These are phyloP conservation scores for Pammene aurita DNA, from an alignment of 2,888 invertebrate genomes.

Conservation along the genomic window DNA sequence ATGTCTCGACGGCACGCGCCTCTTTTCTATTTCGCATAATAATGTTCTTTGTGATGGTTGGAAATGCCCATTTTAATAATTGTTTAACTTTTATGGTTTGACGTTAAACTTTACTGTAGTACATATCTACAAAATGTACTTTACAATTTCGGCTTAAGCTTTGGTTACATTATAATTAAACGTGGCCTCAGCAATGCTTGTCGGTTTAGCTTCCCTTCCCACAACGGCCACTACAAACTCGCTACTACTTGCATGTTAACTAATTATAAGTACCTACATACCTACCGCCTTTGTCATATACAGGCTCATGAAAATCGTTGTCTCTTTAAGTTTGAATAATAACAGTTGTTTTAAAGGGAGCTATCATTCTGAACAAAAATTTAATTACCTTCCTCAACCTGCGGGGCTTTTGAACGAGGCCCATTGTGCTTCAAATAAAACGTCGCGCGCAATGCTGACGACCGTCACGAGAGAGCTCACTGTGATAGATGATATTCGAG, in stretches of 20 bases:
- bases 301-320: conserved; percentile 47
- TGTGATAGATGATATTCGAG: conserved; percentile 83
- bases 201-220: neutral
- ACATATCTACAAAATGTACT: conserved; percentile 3
- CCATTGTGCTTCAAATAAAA: conserved; percentile 78
- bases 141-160: neutral
- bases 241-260: conserved; percentile 1
- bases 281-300: conserved; percentile 49
- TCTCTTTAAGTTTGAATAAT: conserved; percentile 51
- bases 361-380: conserved; percentile 68
- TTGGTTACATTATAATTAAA: conserved; percentile 4
- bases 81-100: conserved; percentile 31
- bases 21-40: conserved; percentile 46
- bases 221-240: neutral
- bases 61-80: conserved; percentile 41
- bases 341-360: conserved; percentile 52
- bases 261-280: conserved; percentile 3
- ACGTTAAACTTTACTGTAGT: conserved; percentile 9
- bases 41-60: conserved; percentile 46
- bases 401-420: conserved; percentile 59
- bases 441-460: conserved; percentile 78
- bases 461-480: conserved; percentile 79
- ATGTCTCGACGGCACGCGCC: conserved; percentile 51
- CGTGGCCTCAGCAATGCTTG: conserved; percentile 1
- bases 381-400: conserved; percentile 68